These are phyloP conservation scores for Paramormyrops hopkinsi DNA, from an alignment of 2,797 vertebrate genomes.

Conservation along the genomic window DNA sequence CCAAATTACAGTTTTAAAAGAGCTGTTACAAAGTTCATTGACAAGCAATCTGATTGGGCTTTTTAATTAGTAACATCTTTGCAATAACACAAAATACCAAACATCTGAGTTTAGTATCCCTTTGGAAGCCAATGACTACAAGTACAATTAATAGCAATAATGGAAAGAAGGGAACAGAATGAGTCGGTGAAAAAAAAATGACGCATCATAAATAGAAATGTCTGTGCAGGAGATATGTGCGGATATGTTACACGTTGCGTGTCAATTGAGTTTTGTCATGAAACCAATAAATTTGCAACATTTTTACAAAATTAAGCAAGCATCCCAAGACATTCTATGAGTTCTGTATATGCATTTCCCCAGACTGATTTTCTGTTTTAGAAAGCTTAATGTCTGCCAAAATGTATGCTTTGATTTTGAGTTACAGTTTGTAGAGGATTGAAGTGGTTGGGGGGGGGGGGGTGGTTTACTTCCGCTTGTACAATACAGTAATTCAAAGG, in stretches of 20 bases:
- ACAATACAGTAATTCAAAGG: background rate
- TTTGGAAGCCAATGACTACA: background rate
- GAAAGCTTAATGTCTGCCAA: background rate
- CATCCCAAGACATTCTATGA: background rate
- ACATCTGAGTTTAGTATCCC: background rate
- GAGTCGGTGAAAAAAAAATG: background rate
- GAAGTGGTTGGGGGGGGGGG: background rate
- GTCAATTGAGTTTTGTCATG: background rate
- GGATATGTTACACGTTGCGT: background rate
- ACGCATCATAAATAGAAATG: background rate
- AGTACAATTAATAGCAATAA: background rate
- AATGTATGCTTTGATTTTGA: background rate
- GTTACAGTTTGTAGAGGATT: background rate
- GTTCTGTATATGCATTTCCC: background rate
- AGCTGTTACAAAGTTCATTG: background rate
- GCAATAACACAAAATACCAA: background rate
- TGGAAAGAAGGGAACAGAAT: background rate
- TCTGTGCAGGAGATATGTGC: background rate
- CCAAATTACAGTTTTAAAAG: background rate
- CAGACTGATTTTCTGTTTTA: background rate
- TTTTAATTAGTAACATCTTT: background rate
- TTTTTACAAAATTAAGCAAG: background rate
- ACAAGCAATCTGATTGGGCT: background rate
- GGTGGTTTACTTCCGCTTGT: background rate
- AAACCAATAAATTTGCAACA: background rate